Base-by-base conservation (phyloP, 2,797 vertebrate genomes). In the Syndactyla subalaris region DNA sequence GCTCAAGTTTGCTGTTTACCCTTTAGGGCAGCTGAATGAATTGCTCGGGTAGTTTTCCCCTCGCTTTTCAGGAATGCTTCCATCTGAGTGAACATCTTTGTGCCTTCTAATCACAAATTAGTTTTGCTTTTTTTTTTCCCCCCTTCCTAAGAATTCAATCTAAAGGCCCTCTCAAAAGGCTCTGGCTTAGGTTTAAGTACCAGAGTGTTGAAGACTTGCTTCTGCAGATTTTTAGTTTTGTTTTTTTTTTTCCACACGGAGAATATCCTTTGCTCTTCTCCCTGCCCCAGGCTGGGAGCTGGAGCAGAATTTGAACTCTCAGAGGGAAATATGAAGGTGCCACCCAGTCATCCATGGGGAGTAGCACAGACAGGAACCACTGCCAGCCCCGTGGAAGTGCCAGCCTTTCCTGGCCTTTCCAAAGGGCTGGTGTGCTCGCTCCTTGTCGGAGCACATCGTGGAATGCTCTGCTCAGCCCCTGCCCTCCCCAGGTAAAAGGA, bases 61-160 rank as follows among this genome's bases (percentile, higher is more conserved):
- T 81, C 0, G 54, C 90, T 94, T 94, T 96, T 93, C 91, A 94
- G 93, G 93, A 95, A 89, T 14, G 45, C 71, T 95, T 95, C 92
- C 77, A 39, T 73, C 61, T 77, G 67, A 95, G 65, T 57, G 89
- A 93, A 76, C 77, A 52, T 82, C 81, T 95, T 85, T 88, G 65
- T 51, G 78, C 66, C 61, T 95, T 96, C 72, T 94, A 89, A 93
- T 97, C 87, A 89, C 78, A 92, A 85, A 92, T 94, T 51, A 85
- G 66, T 83, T 95, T 51, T 74, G 68, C 27, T 4, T n/a, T 58
- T 72, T 46, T 39, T 34, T 9, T 4, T 1, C 5, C 32, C 6
- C 20, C 14, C 76, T 87, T 63, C 63, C 55, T 17, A 63, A 89
- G 49, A 91, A 65, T 77, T 78, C 75, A 46, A 4, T 77, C 38